Evolutionary conservation across 2,888 invertebrate species (phyloP), one percentile per base, ranked within the genome.

Genomic region (Lasioglossum morio): DNA sequence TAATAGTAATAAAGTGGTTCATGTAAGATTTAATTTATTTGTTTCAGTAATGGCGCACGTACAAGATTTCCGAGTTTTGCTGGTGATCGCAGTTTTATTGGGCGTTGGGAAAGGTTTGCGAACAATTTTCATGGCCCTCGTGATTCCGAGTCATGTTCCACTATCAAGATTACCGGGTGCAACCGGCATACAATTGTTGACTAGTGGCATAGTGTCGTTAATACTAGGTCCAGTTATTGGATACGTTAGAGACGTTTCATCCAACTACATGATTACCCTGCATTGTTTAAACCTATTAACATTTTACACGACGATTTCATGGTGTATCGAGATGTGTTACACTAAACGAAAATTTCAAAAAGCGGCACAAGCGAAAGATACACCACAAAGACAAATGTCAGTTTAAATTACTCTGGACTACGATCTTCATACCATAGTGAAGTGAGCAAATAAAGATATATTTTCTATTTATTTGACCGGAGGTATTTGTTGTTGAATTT

Each of bases 121-220:
- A 80, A 97, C 97, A 7, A 97, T 97, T 10, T 97, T 97, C 92
- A 97, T 97, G 96, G 97, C 97, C 0, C 94, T 97, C 7, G 97
- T 97, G 19, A 97, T 97, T 90, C 97, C 97, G 4, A 96, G 96
- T 0, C 96, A 97, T 92, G 97, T 97, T 69, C 97, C 97, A 0
- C 92, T 97, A 23, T 96, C 97, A 86, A 96, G 97, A 82, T 93
- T 97, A 83, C 97, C 97, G 0, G 97, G 97, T 16, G 97, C 97
- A 4, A 96, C 97, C 0, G 97, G 97, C 0, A 95, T 97, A 73
- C 97, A 97, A 92, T 94, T 97, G 60, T 95, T 97, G 14, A 96
- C 96, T 73, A 96, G 97, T 90, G 97, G 97, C 0, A 93, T 97
- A 5, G 96, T 97, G 19, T 97, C 97, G 82, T 94, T 97, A 5